Percentiles rank a stretch among this genome's conserved stretches.
These are phyloP conservation scores for Rhaphigaster nebulosa DNA, from an alignment of 2,888 invertebrate genomes.

Conservation along the genomic window DNA sequence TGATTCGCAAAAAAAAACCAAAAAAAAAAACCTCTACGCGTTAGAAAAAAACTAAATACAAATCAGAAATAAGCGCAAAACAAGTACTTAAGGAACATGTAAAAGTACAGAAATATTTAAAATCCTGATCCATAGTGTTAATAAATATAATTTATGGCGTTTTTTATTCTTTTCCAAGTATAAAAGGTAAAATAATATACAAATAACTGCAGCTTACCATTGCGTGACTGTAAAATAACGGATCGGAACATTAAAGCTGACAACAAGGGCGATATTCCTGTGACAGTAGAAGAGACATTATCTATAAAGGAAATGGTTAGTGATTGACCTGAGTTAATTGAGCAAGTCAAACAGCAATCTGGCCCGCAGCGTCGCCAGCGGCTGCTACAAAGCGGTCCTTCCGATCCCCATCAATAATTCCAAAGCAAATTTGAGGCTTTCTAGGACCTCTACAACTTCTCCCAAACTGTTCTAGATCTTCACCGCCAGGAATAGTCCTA, in stretches of 20 bases:
- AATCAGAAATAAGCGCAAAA: too few relatives aligned
- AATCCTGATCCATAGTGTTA: too few relatives aligned
- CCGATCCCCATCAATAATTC: conserved; percentile 36
- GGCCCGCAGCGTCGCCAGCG: neutral
- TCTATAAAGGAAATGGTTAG: conserved; percentile 47
- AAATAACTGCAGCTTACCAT: neutral
- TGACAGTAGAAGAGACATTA: conserved; percentile 47
- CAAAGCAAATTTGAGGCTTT: conserved; percentile 41
- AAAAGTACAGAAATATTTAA: too few relatives aligned
- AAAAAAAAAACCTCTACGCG: too few relatives aligned
- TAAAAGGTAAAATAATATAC: neutral
- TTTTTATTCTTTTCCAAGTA: neutral
- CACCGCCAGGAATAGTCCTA: neutral
- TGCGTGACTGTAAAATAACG: neutral
- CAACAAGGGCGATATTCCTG: neutral
- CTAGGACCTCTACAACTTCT: conserved; percentile 29
- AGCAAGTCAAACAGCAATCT: conserved; percentile 49
- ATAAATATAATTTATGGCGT: too few relatives aligned
- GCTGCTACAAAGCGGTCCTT: conserved; percentile 25
- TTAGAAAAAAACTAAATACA: too few relatives aligned
- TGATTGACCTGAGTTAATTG: conserved; percentile 45
- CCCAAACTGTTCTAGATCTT: conserved; percentile 17
- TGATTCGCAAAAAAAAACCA: too few relatives aligned
- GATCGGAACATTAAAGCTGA: neutral
- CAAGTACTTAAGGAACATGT: too few relatives aligned